phyloP scores from a whole-genome alignment of 2,113 vertebrate genomes.

The Myiozetetes cayanensis region DNA sequence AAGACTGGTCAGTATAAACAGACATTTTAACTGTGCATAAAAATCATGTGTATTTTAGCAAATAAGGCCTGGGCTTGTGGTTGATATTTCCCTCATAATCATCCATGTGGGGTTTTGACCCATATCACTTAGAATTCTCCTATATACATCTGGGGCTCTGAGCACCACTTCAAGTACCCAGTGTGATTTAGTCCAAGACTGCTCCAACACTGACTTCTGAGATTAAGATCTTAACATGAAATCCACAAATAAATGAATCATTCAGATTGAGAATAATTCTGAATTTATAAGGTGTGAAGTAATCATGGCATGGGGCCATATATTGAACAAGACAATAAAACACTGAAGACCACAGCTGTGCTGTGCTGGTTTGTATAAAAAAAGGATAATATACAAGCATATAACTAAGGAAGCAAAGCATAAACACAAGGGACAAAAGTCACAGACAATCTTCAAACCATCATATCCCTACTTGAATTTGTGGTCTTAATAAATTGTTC shows the following conservation, averaged over 20 bases:
- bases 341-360: not conserved
- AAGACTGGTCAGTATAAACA: not conserved
- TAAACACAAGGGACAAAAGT: not conserved
- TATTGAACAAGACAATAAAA: not conserved
- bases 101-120: not conserved
- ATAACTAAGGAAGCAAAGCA: not conserved
- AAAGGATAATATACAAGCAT: not conserved
- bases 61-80: not conserved
- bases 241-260: not conserved
- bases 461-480: not conserved
- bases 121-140: not conserved
- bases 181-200: not conserved
- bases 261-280: not conserved
- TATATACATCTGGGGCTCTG: not conserved
- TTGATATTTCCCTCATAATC: not conserved
- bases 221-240: not conserved
- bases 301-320: not conserved
- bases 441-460: not conserved
- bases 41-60: not conserved
- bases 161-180: not conserved
- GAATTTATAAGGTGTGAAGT: not conserved
- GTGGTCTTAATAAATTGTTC: not conserved
- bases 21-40: not conserved
- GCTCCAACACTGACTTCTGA: not conserved
- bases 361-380: not conserved